phyloP scores from a whole-genome alignment of 92 coral and sea anemone species.

The Actinernus sp. region DNA sequence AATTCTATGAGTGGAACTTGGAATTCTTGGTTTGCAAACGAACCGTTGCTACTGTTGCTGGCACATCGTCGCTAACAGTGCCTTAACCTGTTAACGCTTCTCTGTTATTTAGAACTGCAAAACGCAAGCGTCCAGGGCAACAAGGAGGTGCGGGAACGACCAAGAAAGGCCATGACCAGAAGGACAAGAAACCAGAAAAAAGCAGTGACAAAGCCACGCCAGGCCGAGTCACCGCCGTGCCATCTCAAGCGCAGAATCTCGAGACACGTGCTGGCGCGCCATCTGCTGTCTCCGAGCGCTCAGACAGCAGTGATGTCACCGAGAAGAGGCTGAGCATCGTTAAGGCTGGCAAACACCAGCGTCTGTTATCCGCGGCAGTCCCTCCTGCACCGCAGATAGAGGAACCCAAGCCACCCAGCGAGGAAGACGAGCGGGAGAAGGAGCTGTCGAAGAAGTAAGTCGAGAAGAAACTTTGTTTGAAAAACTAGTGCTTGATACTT shows the following conservation, averaged over 20 bases:
- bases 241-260: slow-evolving; percentile 62
- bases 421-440: slow-evolving; percentile 93
- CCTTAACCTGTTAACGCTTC: no score
- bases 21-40: no score
- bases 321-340: slow-evolving; percentile 82
- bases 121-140: slow-evolving; percentile 86
- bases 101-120: slow-evolving; percentile 79
- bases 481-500: no score
- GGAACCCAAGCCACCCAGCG: slow-evolving; percentile 60
- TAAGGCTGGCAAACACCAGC: slow-evolving; percentile 69
- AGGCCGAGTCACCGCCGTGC: slow-evolving; percentile 79
- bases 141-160: slow-evolving; percentile 72
- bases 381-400: slow-evolving; percentile 64
- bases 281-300: slow-evolving; percentile 94
- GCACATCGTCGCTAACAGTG: no score
- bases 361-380: slow-evolving; percentile 80
- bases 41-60: no score
- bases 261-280: slow-evolving; percentile 93
- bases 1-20: no score
- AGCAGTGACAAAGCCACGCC: slow-evolving; percentile 89
- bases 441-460: slow-evolving; percentile 86
- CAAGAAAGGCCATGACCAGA: slow-evolving; percentile 82
- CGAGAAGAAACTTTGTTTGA: neutral
- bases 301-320: slow-evolving; percentile 92
- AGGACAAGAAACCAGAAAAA: slow-evolving; percentile 89